Percentiles rank a stretch among this genome's conserved stretches.
phyloP scores from a whole-genome alignment of 1,140 invertebrate species.

The Zaprionus gabonicus region DNA sequence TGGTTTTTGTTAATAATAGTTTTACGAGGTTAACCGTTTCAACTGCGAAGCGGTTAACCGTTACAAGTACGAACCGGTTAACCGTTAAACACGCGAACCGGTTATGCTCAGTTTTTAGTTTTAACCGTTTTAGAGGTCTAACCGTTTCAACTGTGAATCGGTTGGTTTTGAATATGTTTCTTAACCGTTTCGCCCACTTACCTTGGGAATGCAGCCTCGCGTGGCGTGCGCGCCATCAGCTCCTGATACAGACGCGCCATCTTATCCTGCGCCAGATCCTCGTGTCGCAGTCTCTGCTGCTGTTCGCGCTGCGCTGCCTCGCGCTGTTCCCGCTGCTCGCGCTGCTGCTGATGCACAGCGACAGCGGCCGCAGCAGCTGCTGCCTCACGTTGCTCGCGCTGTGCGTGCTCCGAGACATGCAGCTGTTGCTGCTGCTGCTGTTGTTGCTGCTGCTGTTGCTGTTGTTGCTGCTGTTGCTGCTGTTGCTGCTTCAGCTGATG shows the following conservation, averaged over 20 bases:
- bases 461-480: slow-evolving; percentile 53
- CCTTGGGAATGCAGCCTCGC: slow-evolving; percentile 90
- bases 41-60: not conserved
- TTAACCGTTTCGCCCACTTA: slow-evolving; percentile 81
- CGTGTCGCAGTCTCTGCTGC: slow-evolving; percentile 93
- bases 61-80: not conserved
- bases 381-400: slow-evolving; percentile 92
- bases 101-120: not conserved
- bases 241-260: slow-evolving; percentile 98
- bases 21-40: not conserved
- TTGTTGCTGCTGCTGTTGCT: slow-evolving; percentile 83
- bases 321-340: slow-evolving; percentile 67
- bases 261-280: slow-evolving; percentile 98
- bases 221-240: slow-evolving; percentile 91
- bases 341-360: slow-evolving; percentile 86
- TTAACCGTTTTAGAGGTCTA: not conserved
- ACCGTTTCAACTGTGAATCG: not conserved
- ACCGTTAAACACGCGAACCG: slow-evolving; percentile 1
- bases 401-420: slow-evolving; percentile 72
- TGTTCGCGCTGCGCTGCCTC: slow-evolving; percentile 77
- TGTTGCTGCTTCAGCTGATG: slow-evolving; percentile 63
- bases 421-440: slow-evolving; percentile 84
- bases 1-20: too few species aligned
- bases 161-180: not conserved
- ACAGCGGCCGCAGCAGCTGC: slow-evolving; percentile 86